Evolutionary conservation across 2,888 invertebrate genomes (phyloP), one percentile per base, ranked within the genome.

Genomic region (Eurytoma californica): DNA sequence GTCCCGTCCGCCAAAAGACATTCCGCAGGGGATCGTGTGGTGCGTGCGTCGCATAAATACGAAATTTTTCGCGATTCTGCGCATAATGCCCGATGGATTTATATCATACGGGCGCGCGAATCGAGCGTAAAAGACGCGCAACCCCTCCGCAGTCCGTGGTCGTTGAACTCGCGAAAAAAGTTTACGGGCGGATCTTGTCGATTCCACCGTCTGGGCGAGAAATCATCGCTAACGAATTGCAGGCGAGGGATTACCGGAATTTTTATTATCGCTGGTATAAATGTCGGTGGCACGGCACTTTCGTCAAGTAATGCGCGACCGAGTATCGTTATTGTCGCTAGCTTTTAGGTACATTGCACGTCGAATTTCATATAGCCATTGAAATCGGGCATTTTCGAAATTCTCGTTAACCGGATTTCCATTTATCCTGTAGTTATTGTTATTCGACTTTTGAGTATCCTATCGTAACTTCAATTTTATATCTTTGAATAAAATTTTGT

Each of bases 91-190:
- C 75, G 63, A 67, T 55, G 70, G 73, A 77, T 80, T 77, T 78
- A 72, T 67, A 74, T 24, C 69, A 69, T 51, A 69, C 61, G 61
- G 67, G 49, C 85, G 83, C 82, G 82, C 80, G 84, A 85, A 85
- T 85, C 83, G 84, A 83, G 79, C 84, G 84, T 87, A 86, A 87
- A 87, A 84, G 83, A 83, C 82, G 75, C 69, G 80, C 66, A 70
- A 18, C 80, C 30, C 65, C 67, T 73, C n/a, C 12, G 18, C 55
- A 9, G 66, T 70, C 58, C 79, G 72, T 72, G 84, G 85, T 84
- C 86, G 83, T 84, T 84, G 83, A 84, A 83, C 84, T 73, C 30
- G 67, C 47, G 65, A 47, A 7, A 68, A 74, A 63, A 79, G 58
- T 69, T 78, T 73, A 57, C 57, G 68, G 73, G 63, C 66, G 24